Evolutionary conservation across 2,888 invertebrate species (phyloP).

Genomic region (Hymenopus coronatus): DNA sequence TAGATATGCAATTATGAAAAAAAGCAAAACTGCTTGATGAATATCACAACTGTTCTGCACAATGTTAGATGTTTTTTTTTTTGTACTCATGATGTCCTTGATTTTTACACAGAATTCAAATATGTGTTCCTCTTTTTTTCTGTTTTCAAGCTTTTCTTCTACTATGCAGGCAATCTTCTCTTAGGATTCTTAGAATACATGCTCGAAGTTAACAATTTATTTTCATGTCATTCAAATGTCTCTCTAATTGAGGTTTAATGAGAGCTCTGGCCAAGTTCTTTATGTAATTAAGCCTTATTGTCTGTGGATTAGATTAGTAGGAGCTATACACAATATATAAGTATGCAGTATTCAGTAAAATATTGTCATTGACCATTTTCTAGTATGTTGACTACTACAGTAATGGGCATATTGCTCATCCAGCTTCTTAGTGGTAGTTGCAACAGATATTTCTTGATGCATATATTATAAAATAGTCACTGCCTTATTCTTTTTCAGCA

Average conservation of each 20-base stretch:
- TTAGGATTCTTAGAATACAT: background rate
- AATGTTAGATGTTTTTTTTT: background rate
- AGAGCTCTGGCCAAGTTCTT: constrained; percentile 17
- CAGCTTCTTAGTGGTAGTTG: constrained; percentile 38
- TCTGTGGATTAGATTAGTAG: no score
- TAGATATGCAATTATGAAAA: no score
- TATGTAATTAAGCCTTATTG: background rate
- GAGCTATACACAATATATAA: background rate
- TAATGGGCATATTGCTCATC: constrained; percentile 38
- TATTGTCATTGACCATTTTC: constrained; percentile 38
- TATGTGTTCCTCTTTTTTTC: constrained; percentile 13
- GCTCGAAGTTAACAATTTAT: background rate
- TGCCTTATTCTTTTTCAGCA: no score
- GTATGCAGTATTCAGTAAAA: constrained; percentile 19
- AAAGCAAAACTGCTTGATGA: no score
- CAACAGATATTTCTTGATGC: no score
- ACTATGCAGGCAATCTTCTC: background rate
- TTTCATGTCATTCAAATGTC: background rate
- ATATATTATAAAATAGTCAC: no score
- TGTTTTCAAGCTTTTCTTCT: constrained; percentile 16
- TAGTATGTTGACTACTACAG: constrained; percentile 34
- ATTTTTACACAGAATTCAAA: background rate
- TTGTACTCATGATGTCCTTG: background rate
- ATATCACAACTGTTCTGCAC: no score
- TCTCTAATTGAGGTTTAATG: background rate